phyloP scores from a whole-genome alignment of 2,888 invertebrate species.

The Conchocele bisecta region DNA sequence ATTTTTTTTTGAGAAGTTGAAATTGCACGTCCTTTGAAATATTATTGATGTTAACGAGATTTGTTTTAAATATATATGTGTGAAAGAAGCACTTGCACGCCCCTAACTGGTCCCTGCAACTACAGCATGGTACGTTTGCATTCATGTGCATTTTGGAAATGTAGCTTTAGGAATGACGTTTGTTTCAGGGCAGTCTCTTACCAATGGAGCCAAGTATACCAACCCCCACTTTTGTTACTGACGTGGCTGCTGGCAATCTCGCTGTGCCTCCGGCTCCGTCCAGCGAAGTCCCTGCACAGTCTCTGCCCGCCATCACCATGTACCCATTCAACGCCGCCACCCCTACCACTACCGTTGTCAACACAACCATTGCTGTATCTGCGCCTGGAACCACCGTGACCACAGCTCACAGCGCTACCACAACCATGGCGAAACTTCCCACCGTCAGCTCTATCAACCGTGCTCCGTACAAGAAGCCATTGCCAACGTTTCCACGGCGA shows the following conservation, averaged over 20 bases:
- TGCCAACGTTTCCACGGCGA: conserved; percentile 67
- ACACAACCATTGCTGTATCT: conserved; percentile 15
- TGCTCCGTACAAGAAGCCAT: conserved; percentile 62
- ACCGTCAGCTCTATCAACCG: conserved; percentile 60
- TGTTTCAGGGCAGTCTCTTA: conserved; percentile 78
- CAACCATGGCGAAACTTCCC: conserved; percentile 60
- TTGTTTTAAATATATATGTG: no score
- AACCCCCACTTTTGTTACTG: conserved; percentile 53
- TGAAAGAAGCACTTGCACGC: no score
- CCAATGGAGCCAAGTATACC: conserved; percentile 68
- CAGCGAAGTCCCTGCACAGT: not conserved
- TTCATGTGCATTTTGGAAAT: no score
- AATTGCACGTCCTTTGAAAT: no score
- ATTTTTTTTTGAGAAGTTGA: no score
- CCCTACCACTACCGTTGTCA: not conserved
- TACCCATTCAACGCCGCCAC: not conserved
- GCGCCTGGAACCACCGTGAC: conserved; percentile 57
- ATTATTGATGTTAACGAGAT: no score
- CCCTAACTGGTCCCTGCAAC: no score
- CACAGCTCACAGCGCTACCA: no score
- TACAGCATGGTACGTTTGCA: no score
- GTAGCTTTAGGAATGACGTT: conserved; percentile 62
- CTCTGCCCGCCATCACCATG: not conserved
- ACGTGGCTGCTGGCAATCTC: conserved; percentile 2
- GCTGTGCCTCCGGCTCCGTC: not conserved